Evolutionary conservation across 2,113 vertebrate genomes (phyloP).

Genomic region (Caretta caretta): DNA sequence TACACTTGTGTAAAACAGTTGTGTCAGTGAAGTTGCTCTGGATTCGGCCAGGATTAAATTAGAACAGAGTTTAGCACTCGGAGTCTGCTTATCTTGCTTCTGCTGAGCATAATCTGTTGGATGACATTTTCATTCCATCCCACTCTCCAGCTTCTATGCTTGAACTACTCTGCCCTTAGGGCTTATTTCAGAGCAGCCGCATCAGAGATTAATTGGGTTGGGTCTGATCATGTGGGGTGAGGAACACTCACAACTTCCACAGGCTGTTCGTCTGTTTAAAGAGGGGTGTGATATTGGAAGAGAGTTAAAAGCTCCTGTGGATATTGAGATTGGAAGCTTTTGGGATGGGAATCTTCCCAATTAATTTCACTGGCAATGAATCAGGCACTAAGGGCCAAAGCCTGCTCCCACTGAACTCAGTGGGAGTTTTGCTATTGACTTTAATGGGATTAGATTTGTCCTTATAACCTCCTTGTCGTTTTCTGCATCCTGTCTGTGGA

Average conservation of each 20-base stretch:
- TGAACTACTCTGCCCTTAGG: background rate
- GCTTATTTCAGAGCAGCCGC: background rate
- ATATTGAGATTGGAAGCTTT: background rate
- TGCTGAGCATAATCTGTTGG: background rate
- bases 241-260: background rate
- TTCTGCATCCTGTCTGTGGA: background rate
- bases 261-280: background rate
- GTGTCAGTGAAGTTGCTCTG: fast-evolving
- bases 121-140: background rate
- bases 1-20: background rate
- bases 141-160: background rate
- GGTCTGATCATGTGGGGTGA: background rate
- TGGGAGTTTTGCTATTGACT: background rate
- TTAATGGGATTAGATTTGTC: background rate
- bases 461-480: background rate
- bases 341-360: background rate
- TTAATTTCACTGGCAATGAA: background rate
- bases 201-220: background rate
- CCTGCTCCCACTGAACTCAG: background rate
- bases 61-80: background rate
- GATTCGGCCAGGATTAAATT: background rate
- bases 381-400: no score
- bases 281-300: fast-evolving
- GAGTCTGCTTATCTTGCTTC: background rate
- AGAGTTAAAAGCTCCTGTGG: background rate